Evolutionary conservation across 2,113 vertebrate species (phyloP), one percentile per base, ranked within the genome.

Genomic region (Dipodomys spectabilis): DNA sequence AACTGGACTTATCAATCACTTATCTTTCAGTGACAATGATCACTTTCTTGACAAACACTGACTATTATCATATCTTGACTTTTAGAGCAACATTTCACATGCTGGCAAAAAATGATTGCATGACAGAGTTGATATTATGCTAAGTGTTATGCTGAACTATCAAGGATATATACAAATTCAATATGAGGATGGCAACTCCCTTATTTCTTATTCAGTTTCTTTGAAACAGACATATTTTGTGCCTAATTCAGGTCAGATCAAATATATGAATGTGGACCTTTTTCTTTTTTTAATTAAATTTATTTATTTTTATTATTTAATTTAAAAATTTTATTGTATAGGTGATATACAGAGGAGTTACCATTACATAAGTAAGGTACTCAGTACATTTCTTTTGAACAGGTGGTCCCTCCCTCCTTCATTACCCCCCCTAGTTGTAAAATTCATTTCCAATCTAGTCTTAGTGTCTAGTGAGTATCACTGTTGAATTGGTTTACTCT

Each of bases 41-140:
- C 96, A 20, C 86, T 96, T 97, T 95, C 68, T 65, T 89, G 72
- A 82, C 60, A 74, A 86, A 6, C 74, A 44, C 45, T 86, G 7
- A 9, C 96, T 69, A 92, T 88, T 94, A 92, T 62, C 78, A 35
- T 32, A n/a, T 95, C 44, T 80, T 18, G 9, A 74, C 60, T 89
- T 92, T n/a, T 92, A 49, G n/a, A 90, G 64, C 64, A 88, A 69
- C 84, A 86, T 82, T 96, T 97, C 86, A 39, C 90, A 39, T 86
- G 65, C 28, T 91, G 80, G 75, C 30, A 96, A 39, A 79, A 57
- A 57, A 94, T 73, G 25, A 83, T 3, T 60, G 1, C 87, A 27
- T 85, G 88, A 68, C 11, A 94, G n/a, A 72, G 4, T 62, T 67
- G 82, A 1, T 90, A 19, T 80, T 96, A 82, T 85, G 35, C 85